These are phyloP conservation scores for Tautogolabrus adspersus DNA, from an alignment of 2,113 vertebrate genomes.

Conservation along the genomic window DNA sequence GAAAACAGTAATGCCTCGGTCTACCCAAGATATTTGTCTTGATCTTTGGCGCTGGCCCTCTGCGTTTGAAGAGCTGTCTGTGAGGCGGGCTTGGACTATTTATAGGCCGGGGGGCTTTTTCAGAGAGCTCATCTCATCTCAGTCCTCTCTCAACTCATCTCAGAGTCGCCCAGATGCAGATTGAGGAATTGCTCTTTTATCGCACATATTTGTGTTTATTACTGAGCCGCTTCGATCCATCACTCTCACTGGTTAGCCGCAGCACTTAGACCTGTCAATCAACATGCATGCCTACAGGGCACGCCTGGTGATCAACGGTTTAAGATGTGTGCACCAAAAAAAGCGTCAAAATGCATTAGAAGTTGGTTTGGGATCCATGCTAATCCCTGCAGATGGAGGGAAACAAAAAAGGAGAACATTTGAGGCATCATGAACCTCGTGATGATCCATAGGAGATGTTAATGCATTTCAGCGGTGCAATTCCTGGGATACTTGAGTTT, in stretches of 20 bases:
- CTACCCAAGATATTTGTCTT: slow-evolving; percentile 75
- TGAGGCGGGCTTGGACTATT: slow-evolving; percentile 64
- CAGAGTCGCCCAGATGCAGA: slow-evolving; percentile 43
- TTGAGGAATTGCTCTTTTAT: slow-evolving; percentile 72
- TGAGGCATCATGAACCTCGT: slow-evolving; percentile 26
- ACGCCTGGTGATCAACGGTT: slow-evolving; percentile 32
- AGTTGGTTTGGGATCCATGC: not conserved
- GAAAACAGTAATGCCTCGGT: slow-evolving; percentile 66
- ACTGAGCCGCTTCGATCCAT: slow-evolving; percentile 59
- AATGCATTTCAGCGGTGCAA: slow-evolving; percentile 71
- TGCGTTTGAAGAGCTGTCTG: slow-evolving; percentile 67
- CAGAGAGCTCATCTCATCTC: slow-evolving; percentile 51
- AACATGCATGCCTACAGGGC: not conserved
- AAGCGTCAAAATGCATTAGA: not conserved
- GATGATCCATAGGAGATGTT: slow-evolving; percentile 61
- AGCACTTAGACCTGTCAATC: slow-evolving; percentile 57
- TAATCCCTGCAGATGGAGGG: slow-evolving; percentile 41
- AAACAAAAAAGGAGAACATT: slow-evolving; percentile 20
- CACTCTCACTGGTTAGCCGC: slow-evolving; percentile 71
- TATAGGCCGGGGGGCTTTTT: slow-evolving; percentile 66
- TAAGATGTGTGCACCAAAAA: slow-evolving; percentile 1
- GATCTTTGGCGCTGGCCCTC: slow-evolving; percentile 52
- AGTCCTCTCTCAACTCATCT: slow-evolving; percentile 40
- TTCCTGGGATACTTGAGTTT: slow-evolving; percentile 36
- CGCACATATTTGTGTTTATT: slow-evolving; percentile 56